Evolutionary conservation across 1,140 invertebrate genomes (phyloP), one percentile per base, ranked within the genome.

Genomic region (Cydia pomonella): DNA sequence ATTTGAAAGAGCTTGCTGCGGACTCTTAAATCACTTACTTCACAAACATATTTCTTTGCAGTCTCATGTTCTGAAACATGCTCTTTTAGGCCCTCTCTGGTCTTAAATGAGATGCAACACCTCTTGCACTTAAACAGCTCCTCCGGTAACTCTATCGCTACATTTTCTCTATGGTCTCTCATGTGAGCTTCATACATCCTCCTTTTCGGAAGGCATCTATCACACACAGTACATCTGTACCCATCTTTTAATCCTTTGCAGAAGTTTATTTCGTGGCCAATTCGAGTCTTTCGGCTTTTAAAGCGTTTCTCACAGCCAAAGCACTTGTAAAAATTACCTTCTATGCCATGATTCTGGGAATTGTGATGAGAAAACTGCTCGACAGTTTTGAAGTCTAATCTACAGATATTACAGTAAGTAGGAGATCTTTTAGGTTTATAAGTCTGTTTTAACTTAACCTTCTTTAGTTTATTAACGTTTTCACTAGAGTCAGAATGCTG

Each of bases 231-330:
- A 77, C 90, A 92, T 74, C 89, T 87, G 73, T 90, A 92, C 0
- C 90, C 90, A 77, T 89, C 79, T 80, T 87, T 87, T 9, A 92
- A 79, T 3, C 80, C 82, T 82, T 91, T 91, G 80, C 90, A 92
- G 47, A 85, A 88, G 5, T 87, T 81, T 5, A 77, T 76, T 74
- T 92, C 90, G 29, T 92, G 90, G 6, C 87, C 81, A 0, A 86
- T 72, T 0, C 89, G 73, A 3, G 82, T 77, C 78, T 87, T 87
- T 9, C 79, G 76, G 71, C 75, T 86, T 82, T 83, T 87, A 76
- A 88, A 90, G 1, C 72, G 74, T 75, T 89, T 92, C 9, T 88
- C 86, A 74, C 90, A 92, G 5, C 90, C 90, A 47, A 90, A 92
- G 78, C 90, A 92, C 75, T 85, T 90, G 23, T 83, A 92, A 2